Base-by-base conservation (phyloP, 2,888 invertebrate species). In the Metopia argyrocephala region DNA sequence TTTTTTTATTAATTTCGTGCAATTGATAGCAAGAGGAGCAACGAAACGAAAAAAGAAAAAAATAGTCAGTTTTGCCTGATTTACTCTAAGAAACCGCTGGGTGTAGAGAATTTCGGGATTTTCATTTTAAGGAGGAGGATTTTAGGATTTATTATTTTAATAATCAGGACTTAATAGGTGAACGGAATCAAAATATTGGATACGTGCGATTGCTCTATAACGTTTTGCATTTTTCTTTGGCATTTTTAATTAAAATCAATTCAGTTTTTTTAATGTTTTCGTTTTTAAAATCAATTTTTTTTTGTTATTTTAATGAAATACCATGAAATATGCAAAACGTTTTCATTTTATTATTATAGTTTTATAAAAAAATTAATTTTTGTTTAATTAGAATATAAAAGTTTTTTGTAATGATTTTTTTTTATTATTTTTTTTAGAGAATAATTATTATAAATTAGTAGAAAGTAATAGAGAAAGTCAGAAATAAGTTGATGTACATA, bases 201-300 rank as follows among this genome's bases (percentile, higher is more conserved):
- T 88, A 86, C 88, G 88, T 88, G 88, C 88, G 88, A 88, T 88
- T 86, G 88, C 87, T 87, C 87, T 88, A 87, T 87, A 88, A 87
- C 88, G 88, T 88, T 88, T 88, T 83, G 88, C 88, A 87, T 88
- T 88, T 88, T 88, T 88, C 88, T 88, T 88, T 88, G 87, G 87
- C 88, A 88, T 88, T 87, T 46, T 86, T 84, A 82, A 71, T 61
- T 66, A 21, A 52, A 69, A 27, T 56, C 48, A 65, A 38, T 38
- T 12, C 12, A 12, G 9, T 38, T 9, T 31, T 61, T 70, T 78
- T 28, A 15, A 18, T 38, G 69, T 20, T 79, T 66, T 46, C 6
- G 68, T n/a, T n/a, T n/a, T n/a, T n/a, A n/a, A n/a, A n/a, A 20
- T 23, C n/a, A 56, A 38, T 27, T 62, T 0, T 31, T 56, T 20